Conservation (phyloP, 2,888 invertebrate species). For the Pterostichus niger region DNA sequence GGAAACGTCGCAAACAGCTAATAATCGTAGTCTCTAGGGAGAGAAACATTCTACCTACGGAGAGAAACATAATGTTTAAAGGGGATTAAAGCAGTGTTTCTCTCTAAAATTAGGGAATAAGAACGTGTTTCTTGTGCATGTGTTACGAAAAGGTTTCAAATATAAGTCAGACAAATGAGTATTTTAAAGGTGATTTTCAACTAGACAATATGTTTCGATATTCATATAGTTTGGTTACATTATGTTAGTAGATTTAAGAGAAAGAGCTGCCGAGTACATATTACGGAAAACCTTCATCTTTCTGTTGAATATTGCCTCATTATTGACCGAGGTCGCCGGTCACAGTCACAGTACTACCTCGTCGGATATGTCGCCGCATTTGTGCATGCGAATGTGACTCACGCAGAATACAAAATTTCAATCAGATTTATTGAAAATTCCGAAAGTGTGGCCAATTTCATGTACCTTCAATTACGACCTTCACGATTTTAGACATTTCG, state of each 20-base stretch:
- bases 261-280: conserved; percentile 11
- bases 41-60: no score
- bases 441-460: conserved; percentile 56
- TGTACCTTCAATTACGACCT: conserved; percentile 17
- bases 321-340: conserved; percentile 31
- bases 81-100: no score
- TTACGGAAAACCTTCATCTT: conserved; percentile 53
- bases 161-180: no score
- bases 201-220: no score
- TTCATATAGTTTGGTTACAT: no score
- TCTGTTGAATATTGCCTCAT: conserved; percentile 18
- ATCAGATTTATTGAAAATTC: conserved; percentile 43
- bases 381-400: conserved; percentile 39
- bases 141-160: no score
- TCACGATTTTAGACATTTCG: conserved; percentile 7
- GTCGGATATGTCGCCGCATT: conserved; percentile 11
- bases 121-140: no score
- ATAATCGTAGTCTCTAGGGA: no score
- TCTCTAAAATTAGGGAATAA: no score
- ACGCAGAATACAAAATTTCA: conserved; percentile 39
- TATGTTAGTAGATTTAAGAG: background rate
- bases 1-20: no score
- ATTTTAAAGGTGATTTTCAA: no score
- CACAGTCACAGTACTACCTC: conserved; percentile 37
- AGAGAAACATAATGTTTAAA: no score